Evolutionary conservation across 1,140 invertebrate species (phyloP).

Genomic region (Drosophila quadrilineata): DNA sequence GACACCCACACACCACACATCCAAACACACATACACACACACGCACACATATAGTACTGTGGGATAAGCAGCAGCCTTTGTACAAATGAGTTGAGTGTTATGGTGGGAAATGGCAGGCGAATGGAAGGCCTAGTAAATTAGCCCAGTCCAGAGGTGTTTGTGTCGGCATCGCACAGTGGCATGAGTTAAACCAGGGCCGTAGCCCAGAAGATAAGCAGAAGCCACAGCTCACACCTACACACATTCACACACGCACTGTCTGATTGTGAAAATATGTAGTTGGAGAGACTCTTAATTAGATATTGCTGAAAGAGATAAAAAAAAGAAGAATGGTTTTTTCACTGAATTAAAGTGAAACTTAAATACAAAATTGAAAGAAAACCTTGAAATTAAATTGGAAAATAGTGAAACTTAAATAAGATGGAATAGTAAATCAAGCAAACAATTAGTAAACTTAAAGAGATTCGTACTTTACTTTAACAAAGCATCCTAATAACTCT

Average conservation of each 20-base stretch:
- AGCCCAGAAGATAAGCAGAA: conserved; percentile 6
- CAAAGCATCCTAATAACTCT: too few relatives aligned
- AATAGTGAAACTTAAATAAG: too few relatives aligned
- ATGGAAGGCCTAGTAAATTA: conserved; percentile 36
- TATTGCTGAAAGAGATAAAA: conserved; percentile 3
- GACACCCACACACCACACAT: conserved; percentile 2
- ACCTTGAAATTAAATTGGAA: too few relatives aligned
- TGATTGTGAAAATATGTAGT: conserved; percentile 3
- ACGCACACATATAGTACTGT: not conserved
- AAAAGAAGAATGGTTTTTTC: not conserved
- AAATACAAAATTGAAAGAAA: not conserved
- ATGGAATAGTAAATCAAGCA: too few relatives aligned
- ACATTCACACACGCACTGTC: too few relatives aligned
- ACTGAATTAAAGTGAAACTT: not conserved
- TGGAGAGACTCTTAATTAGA: conserved; percentile 26
- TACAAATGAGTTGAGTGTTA: conserved; percentile 44
- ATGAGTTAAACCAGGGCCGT: not conserved
- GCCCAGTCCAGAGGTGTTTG: conserved; percentile 27
- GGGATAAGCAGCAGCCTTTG: conserved; percentile 14
- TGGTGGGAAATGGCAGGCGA: conserved; percentile 28
- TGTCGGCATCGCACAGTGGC: not conserved
- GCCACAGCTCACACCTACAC: not conserved
- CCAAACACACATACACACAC: not conserved
- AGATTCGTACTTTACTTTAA: too few relatives aligned
- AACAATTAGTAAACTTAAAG: too few relatives aligned